A percentile compares a stretch with the other conserved stretches of the same genome.
Conservation (phyloP, 2,797 vertebrate genomes). For the Anniella stebbinsi region DNA sequence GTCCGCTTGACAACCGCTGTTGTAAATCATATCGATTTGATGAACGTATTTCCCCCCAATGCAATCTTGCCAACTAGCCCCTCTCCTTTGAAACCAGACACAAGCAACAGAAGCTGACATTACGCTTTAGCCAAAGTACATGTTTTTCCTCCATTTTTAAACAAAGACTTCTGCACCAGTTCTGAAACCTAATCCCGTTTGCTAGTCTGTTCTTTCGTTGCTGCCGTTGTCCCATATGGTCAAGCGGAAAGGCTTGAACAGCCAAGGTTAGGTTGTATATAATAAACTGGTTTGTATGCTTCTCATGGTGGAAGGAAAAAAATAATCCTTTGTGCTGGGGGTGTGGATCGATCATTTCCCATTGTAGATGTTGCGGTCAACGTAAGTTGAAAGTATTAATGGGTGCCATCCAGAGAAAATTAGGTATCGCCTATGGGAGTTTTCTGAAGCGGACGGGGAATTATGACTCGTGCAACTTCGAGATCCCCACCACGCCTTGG, state of each 20-base stretch:
- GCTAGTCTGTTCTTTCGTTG: background rate
- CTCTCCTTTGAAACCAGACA: background rate
- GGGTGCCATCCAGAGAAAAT: background rate
- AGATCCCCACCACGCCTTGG: too few species aligned
- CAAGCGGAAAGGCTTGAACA: background rate
- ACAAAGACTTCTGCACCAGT: background rate
- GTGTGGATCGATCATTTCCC: background rate
- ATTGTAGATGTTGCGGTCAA: background rate
- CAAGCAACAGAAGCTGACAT: background rate
- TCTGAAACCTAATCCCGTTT: background rate
- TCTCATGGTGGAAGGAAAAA: background rate
- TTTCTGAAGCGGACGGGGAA: background rate
- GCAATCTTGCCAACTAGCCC: background rate
- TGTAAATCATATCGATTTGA: background rate
- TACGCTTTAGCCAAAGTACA: background rate
- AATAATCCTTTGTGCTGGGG: background rate
- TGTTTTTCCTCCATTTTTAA: background rate
- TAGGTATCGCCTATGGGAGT: background rate
- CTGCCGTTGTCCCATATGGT: background rate
- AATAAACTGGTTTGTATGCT: background rate
- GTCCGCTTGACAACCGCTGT: background rate
- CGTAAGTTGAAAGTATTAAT: background rate
- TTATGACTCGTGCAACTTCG: background rate
- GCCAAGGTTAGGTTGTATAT: background rate
- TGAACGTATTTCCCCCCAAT: background rate